These are phyloP conservation scores for Pollachius pollachius DNA, from an alignment of 2,113 vertebrate genomes.

Conservation along the genomic window DNA sequence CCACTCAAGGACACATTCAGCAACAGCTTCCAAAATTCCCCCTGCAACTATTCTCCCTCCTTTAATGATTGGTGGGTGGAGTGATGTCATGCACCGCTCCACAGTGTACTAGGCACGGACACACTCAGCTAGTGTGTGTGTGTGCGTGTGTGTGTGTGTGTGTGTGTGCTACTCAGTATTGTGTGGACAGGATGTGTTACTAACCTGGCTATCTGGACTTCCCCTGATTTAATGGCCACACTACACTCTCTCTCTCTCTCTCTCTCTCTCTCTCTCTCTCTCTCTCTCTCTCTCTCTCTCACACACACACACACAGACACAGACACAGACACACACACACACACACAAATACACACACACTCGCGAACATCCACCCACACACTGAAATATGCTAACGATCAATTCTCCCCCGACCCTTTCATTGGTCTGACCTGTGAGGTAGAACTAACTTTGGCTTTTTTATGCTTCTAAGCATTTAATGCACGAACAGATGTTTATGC, in stretches of 20 bases:
- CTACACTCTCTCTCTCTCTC: constrained; percentile 3
- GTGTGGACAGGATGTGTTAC: constrained; percentile 61
- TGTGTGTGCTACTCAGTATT: constrained; percentile 23
- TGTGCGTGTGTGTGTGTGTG: constrained; percentile 32
- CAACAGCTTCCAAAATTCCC: constrained; percentile 65
- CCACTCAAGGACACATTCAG: constrained; percentile 59
- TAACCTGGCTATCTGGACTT: constrained; percentile 50
- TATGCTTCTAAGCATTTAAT: no score
- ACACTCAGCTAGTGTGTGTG: constrained; percentile 38
- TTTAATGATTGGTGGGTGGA: constrained; percentile 62
- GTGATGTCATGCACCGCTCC: constrained; percentile 66
- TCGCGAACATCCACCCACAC: not conserved
- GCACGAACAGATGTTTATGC: no score
- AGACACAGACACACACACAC: not conserved
- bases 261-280: no score
- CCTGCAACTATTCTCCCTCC: constrained; percentile 51
- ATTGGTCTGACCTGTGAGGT: no score
- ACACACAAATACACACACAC: not conserved
- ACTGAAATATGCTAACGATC: not conserved
- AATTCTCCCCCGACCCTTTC: no score
- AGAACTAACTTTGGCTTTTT: no score
- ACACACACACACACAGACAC: not conserved
- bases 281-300: no score
- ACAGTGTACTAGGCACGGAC: constrained; percentile 72
- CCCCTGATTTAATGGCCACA: constrained; percentile 31